phyloP scores from a whole-genome alignment of 2,888 invertebrate genomes.

The Drosophila phalerata region DNA sequence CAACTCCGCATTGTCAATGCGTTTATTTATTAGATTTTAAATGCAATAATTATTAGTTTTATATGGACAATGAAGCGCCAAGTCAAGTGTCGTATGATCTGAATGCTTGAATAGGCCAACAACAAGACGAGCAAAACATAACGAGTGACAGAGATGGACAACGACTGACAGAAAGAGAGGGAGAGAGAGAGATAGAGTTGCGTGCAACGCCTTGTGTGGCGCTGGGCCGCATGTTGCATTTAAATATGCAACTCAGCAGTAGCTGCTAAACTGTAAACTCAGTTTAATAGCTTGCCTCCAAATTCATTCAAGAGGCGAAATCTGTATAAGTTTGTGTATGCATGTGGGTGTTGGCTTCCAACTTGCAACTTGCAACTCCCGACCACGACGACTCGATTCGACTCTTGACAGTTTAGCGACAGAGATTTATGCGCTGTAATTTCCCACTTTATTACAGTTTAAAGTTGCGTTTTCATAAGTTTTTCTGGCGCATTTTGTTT shows the following conservation, averaged over 20 bases:
- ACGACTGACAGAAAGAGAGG: background rate
- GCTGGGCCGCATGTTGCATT: constrained; percentile 40
- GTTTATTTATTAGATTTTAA: constrained; percentile 81
- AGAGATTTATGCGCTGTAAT: constrained; percentile 80
- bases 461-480: constrained; percentile 79
- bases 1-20: constrained; percentile 66
- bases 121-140: constrained; percentile 22
- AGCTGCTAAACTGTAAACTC: constrained; percentile 74
- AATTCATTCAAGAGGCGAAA: constrained; percentile 63
- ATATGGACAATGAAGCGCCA: constrained; percentile 79
- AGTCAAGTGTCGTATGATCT: constrained; percentile 56
- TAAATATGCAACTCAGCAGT: constrained; percentile 59
- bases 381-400: constrained; percentile 34
- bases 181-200: constrained; percentile 2
- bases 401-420: constrained; percentile 76
- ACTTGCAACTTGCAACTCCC: constrained; percentile 39
- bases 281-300: constrained; percentile 34
- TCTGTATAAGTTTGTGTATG: constrained; percentile 17
- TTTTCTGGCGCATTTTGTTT: constrained; percentile 59
- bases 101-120: constrained; percentile 63
- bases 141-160: background rate
- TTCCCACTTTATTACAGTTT: constrained; percentile 81
- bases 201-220: constrained; percentile 60
- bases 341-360: constrained; percentile 68
- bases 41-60: constrained; percentile 81